Conservation (phyloP, 1,140 invertebrate species). For the Anastrepha obliqua region DNA sequence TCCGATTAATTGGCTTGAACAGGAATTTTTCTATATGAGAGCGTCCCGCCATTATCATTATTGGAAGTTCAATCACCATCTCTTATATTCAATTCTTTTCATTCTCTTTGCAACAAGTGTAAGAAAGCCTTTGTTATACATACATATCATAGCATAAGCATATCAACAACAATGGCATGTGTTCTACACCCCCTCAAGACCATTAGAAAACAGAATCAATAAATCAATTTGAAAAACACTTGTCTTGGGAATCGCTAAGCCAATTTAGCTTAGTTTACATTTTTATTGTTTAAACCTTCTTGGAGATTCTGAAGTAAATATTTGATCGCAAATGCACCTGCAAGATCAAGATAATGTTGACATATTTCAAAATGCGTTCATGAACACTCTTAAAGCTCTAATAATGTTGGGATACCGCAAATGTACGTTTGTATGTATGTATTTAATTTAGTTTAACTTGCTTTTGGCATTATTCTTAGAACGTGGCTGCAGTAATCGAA, state of each 20-base stretch:
- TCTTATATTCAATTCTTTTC: not conserved
- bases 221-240: constrained; percentile 26
- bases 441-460: not conserved
- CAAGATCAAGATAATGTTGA: constrained; percentile 42
- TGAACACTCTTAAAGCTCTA: not conserved
- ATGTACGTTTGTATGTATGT: not conserved
- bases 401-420: not conserved
- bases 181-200: not conserved
- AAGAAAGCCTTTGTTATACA: not conserved
- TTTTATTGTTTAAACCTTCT: constrained; percentile 15
- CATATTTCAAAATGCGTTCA: constrained; percentile 24
- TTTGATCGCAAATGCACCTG: constrained; percentile 17
- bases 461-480: not conserved
- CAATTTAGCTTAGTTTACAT: constrained; percentile 42
- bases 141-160: too few species aligned
- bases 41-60: not conserved
- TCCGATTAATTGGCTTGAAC: too few species aligned
- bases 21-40: too few species aligned
- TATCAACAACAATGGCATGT: constrained; percentile 17
- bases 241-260: not conserved
- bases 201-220: constrained; percentile 24
- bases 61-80: not conserved
- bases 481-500: not conserved
- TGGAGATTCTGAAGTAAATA: not conserved
- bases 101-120: not conserved